Evolutionary conservation across 2,888 invertebrate genomes (phyloP), one percentile per base, ranked within the genome.

Genomic region (Elegia similella): DNA sequence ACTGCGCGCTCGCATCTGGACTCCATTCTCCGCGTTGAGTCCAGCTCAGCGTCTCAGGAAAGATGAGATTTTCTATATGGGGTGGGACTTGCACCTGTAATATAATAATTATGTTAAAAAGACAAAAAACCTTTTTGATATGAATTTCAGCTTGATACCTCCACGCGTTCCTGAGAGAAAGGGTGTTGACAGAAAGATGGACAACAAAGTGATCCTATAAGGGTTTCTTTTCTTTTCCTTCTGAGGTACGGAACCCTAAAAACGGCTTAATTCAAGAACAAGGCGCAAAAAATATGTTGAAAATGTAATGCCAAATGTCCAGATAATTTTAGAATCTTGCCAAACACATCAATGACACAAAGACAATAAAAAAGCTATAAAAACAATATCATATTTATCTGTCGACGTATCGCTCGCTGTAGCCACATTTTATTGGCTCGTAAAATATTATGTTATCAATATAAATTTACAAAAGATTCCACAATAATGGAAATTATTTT

Each of bases 1-100:
- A 93, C 76, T 95, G 95, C 12, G 82, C 73, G 0, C 81, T 72
- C 0, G 78, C 80, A 13, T 85, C 82, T 0, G 84, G 80, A 0
- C 79, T 73, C 77, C 85, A 84, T 56, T 82, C 84, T 0, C 75
- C 74, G n/a, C 75, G 78, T 0, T 80, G 78, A 0, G 92, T 88
- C 68, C 93, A 92, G 55, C 93, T 92, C 38, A 93, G 82, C 0
- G 95, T 94, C 82, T 96, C 96, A 0, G 96, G 96, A 76, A 96
- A 96, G 63, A 95, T 95, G 53, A 96, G 92, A 68, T 94, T 93
- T 70, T 95, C 95, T 43, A 96, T 94, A 58, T 94, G 94, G 0
- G 92, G 91, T 0, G 95, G 94, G 0, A 94, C 87, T 69, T 90
- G 86, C 0, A 93, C 94, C 94, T 95, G 79, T 1, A 77, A 78